Base-by-base conservation (phyloP, 2,888 invertebrate species). In the Rhogogaster chlorosoma region DNA sequence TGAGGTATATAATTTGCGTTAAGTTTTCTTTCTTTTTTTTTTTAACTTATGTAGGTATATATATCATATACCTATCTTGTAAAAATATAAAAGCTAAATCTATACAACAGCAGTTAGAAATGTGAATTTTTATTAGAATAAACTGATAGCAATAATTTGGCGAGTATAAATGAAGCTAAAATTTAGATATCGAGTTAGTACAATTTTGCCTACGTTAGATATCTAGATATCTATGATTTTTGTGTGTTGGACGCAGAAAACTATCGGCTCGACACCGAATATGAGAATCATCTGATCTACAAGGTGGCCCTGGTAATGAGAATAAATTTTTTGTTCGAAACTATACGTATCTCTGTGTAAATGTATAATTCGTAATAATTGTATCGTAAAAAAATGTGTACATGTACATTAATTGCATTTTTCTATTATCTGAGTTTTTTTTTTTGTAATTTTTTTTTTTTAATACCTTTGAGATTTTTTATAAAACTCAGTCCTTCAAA, bases 231-330 rank as follows among this genome's bases (percentile, higher is more conserved):
- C 88, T 92, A 91, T 92, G 88, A 89, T 92, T 92, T 92, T 92
- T 93, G 88, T 92, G 88, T 93, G 92, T 92, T 93, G 91, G 94
- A 94, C 95, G 95, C 96, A 99, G 99, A 99, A 95, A 99, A 99
- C 95, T 99, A 99, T 95, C 97, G 99, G 91, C 96, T 98, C 94
- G 98, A 99, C 95, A 98, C 98, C 94, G 97, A 98, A 94, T 99
- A 99, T 95, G 99, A 99, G 95, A 99, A 98, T 94, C 98, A 99
- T 95, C 96, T 99, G 94, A 98, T 99, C 95, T 97, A 98, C 94
- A 99, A 99, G 96, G 97, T 99, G 94, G 98, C 99, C 92, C 96
- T 99, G 96, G 97, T 97, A 93, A 93, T 92, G 85, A 91, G 88
- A 89, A 87, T 86, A 88, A 87, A 84, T 71, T 80, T 49, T 67